Conservation (phyloP, 2,888 invertebrate species). For the Lithophane leautieri region DNA sequence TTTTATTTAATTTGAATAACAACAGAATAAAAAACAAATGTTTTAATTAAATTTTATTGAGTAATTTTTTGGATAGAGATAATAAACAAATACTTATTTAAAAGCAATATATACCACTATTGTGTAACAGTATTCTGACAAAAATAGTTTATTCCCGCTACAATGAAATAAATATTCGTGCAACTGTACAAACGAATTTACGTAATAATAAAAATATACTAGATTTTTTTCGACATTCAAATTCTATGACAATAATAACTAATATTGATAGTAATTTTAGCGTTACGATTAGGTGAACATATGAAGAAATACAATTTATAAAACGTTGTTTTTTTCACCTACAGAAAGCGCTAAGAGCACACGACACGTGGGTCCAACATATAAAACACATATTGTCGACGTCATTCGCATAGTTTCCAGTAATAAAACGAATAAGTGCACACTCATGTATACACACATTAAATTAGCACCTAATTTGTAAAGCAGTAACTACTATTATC, state of each 20-base stretch:
- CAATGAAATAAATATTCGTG: slow-evolving; percentile 79
- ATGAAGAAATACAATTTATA: slow-evolving; percentile 56
- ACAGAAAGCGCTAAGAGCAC: slow-evolving; percentile 68
- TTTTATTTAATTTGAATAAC: background rate
- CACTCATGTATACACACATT: slow-evolving; percentile 81
- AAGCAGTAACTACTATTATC: slow-evolving; percentile 83
- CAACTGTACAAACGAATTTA: slow-evolving; percentile 86
- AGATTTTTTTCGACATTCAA: slow-evolving; percentile 67
- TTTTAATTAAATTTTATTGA: slow-evolving; percentile 86
- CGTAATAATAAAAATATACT: slow-evolving; percentile 69
- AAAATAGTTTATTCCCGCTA: slow-evolving; percentile 79
- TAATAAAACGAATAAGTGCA: slow-evolving; percentile 83
- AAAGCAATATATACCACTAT: slow-evolving; percentile 84
- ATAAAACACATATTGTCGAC: slow-evolving; percentile 87
- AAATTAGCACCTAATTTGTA: slow-evolving; percentile 88
- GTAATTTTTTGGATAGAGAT: slow-evolving; percentile 83
- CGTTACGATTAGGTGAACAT: slow-evolving; percentile 53
- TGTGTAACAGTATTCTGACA: slow-evolving; percentile 79
- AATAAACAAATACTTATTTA: slow-evolving; percentile 79
- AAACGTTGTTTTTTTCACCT: slow-evolving; percentile 54
- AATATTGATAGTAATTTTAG: slow-evolving; percentile 55
- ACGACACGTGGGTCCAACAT: slow-evolving; percentile 67
- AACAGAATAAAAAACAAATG: slow-evolving; percentile 68
- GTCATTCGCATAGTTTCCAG: slow-evolving; percentile 84
- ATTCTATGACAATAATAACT: slow-evolving; percentile 64